phyloP scores from a whole-genome alignment of 2,113 vertebrate species.

The Lagenorhynchus albirostris region DNA sequence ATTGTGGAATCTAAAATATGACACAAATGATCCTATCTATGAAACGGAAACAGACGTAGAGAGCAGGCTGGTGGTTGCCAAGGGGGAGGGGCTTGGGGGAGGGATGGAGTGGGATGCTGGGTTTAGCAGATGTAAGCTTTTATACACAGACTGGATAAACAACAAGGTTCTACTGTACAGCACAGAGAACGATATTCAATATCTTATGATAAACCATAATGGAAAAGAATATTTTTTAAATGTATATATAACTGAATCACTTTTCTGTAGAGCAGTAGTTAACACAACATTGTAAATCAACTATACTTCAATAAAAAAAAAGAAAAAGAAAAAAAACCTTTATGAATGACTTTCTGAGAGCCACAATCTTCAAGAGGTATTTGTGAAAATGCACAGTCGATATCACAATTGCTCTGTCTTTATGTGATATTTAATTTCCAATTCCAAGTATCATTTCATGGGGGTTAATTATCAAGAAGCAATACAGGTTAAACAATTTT shows the following conservation, averaged over 20 bases:
- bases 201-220: neutral
- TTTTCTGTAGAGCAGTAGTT: neutral
- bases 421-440: neutral
- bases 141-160: neutral
- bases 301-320: neutral
- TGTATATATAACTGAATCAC: neutral
- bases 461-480: neutral
- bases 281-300: neutral
- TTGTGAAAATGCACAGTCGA: neutral
- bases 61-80: neutral
- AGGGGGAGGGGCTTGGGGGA: neutral
- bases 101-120: neutral
- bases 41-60: neutral
- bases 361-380: neutral
- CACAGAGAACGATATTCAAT: neutral
- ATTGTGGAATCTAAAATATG: neutral
- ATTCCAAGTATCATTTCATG: neutral
- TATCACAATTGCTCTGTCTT: neutral
- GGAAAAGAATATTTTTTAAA: neutral
- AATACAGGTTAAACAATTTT: neutral
- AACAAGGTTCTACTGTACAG: neutral
- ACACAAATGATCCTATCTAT: neutral
- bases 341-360: neutral
- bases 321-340: accelerated
- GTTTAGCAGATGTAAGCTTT: neutral